Evolutionary conservation across 2,113 vertebrate species (phyloP).

Genomic region (Neomonachus schauinslandi): DNA sequence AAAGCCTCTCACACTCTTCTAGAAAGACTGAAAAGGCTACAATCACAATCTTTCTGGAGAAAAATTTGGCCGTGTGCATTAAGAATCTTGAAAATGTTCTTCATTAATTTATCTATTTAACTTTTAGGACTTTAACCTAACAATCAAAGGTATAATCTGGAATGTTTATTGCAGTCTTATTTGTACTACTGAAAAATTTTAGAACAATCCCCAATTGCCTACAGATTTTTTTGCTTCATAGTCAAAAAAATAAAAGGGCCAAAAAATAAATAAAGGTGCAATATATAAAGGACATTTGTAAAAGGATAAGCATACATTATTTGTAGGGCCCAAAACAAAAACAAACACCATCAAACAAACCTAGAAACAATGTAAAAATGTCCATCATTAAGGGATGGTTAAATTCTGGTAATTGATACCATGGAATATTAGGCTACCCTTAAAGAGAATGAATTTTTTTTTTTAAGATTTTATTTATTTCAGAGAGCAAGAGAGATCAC

Average conservation of each 20-base stretch:
- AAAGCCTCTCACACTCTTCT: background rate
- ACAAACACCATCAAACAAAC: background rate
- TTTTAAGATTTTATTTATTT: background rate
- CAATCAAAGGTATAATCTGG: background rate
- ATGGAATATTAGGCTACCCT: background rate
- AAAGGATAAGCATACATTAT: background rate
- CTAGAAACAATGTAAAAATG: conserved; percentile 1
- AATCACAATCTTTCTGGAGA: background rate
- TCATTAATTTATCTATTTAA: conserved; percentile 43
- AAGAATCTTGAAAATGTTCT: background rate
- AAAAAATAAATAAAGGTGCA: background rate
- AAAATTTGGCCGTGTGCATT: background rate
- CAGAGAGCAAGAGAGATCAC: background rate
- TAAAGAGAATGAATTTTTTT: conserved; percentile 15
- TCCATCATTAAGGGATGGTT: background rate
- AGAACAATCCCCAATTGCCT: background rate
- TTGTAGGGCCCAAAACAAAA: background rate
- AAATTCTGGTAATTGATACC: background rate
- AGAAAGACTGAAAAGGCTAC: background rate
- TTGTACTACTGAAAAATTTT: background rate
- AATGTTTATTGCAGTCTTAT: background rate
- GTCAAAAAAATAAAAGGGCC: background rate
- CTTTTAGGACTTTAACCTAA: background rate
- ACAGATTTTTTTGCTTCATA: background rate
- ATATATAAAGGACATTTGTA: background rate